Evolutionary conservation across 1,140 invertebrate genomes (phyloP), one percentile per base, ranked within the genome.

Genomic region (Scaptomyza hsui): DNA sequence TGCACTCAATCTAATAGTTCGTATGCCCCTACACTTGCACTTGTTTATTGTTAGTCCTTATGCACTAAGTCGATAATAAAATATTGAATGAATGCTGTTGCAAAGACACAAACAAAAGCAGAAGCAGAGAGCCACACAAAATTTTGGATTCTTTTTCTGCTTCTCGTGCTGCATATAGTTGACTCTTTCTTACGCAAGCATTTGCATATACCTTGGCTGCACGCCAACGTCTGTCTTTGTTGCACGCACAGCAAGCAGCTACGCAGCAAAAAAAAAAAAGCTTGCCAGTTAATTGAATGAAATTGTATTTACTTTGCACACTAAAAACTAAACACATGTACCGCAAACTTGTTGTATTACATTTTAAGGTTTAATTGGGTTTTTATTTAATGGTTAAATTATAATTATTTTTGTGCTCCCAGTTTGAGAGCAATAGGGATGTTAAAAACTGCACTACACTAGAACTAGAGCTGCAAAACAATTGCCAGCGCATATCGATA

Each of bases 51-150:
- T 61, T 68, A 55, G 21, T 59, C 47, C 37, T 44, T 6, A 49
- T 47, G 45, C 49, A 55, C 29, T 63, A 12, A 41, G 52, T 18
- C 44, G 18, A 51, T 61, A 68, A 42, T 67, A 51, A 67, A 61
- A 72, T 72, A 67, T 75, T 65, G 68, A 53, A 75, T 65, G 56
- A 26, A 65, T 75, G 32, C 12, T 37, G 51, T 65, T 60, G 48
- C 47, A 72, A 72, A 75, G 62, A 74, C 71, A 74, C 71, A 74
- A 74, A 74, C 71, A 74, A 74, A 69, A 74, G 64, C 57, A 74
- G 67, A 70, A 64, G 59, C 51, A 70, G 60, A 70, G 67, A 70
- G 67, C 60, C 48, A 57, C 55, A 63, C 6, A 70, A 70, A 70
- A 74, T 57, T 52, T 70, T 69, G 51, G 48, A 63, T 74, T 70